Conservation (phyloP, 2,113 vertebrate genomes). For the Pipa parva region DNA sequence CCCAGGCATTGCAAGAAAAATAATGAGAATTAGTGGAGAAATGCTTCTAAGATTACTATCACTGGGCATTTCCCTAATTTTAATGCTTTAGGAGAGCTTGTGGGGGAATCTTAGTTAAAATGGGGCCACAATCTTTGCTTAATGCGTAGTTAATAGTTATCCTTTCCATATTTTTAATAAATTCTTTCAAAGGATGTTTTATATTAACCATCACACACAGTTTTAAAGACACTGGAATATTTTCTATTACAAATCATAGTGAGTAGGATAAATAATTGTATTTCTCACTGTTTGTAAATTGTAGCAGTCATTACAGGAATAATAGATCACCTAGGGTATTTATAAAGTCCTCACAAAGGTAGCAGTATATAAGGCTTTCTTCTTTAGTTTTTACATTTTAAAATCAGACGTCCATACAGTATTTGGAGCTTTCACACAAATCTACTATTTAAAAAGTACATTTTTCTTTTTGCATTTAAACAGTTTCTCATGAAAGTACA, state of each 20-base stretch:
- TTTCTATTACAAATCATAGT: background rate
- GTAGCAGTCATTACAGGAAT: background rate
- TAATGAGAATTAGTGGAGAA: too few relatives aligned
- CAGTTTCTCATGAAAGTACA: conserved; percentile 62
- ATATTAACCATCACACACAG: too few relatives aligned
- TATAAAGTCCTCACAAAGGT: background rate
- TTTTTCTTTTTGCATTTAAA: conserved; percentile 81
- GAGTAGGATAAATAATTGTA: background rate
- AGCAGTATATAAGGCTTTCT: background rate
- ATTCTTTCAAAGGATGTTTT: too few relatives aligned
- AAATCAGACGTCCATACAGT: conserved; percentile 47
- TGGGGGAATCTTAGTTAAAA: too few relatives aligned
- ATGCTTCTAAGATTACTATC: too few relatives aligned
- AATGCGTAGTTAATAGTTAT: too few relatives aligned
- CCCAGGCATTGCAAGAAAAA: too few relatives aligned
- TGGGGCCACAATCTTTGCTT: too few relatives aligned
- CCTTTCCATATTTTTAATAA: too few relatives aligned
- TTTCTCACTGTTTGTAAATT: background rate
- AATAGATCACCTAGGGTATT: background rate
- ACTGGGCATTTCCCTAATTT: too few relatives aligned
- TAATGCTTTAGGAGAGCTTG: too few relatives aligned
- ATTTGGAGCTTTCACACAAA: conserved; percentile 66
- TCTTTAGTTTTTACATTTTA: background rate
- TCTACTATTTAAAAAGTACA: conserved; percentile 72
- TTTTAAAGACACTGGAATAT: background rate